These are phyloP conservation scores for Chamaetylas fuelleborni DNA, from an alignment of 2,113 vertebrate genomes.

Conservation along the genomic window DNA sequence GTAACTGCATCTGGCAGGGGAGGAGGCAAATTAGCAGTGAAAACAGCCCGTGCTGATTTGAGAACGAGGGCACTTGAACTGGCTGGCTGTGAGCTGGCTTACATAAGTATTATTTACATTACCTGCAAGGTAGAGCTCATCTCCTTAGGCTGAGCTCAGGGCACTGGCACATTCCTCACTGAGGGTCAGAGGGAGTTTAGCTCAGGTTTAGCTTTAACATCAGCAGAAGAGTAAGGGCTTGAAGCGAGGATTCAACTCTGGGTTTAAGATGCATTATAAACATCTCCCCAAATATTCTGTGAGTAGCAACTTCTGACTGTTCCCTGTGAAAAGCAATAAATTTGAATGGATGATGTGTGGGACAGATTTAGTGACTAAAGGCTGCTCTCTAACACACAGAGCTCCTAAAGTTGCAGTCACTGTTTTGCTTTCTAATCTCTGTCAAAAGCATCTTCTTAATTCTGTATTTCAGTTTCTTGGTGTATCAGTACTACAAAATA, in stretches of 20 bases:
- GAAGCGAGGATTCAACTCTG: not conserved
- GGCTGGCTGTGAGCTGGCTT: not conserved
- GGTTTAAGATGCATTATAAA: not conserved
- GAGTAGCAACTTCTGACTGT: not conserved
- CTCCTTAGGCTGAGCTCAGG: not conserved
- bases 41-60: not conserved
- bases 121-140: not conserved
- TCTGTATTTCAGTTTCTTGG: not conserved
- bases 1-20: not conserved
- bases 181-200: not conserved
- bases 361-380: not conserved
- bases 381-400: not conserved
- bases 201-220: not conserved
- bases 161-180: not conserved
- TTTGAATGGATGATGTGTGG: not conserved
- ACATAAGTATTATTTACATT: not conserved
- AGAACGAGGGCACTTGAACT: not conserved
- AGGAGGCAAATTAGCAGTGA: not conserved
- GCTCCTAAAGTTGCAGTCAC: not conserved
- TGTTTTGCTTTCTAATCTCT: not conserved
- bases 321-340: not conserved
- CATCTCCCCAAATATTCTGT: not conserved
- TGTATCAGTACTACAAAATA: not conserved
- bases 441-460: not conserved
- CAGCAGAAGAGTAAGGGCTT: not conserved